A percentile compares a stretch with the other conserved stretches of the same genome.
phyloP scores from a whole-genome alignment of 2,888 invertebrate genomes.

The Eubasilissa splendida region DNA sequence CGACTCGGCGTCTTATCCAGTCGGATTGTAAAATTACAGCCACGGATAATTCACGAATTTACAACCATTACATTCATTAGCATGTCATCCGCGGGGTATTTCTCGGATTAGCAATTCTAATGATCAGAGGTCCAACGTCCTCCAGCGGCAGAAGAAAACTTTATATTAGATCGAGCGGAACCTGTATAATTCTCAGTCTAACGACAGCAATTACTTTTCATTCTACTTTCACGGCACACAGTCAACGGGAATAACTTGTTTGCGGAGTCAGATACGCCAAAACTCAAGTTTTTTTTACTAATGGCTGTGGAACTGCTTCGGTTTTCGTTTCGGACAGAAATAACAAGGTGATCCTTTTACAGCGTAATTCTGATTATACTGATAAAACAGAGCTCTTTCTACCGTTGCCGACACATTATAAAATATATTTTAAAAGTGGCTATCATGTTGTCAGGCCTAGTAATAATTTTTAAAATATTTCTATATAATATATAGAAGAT shows the following conservation, averaged over 20 bases:
- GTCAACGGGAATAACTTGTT: not conserved
- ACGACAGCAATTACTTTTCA: not conserved
- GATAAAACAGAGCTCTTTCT: too few relatives aligned
- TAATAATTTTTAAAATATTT: too few relatives aligned
- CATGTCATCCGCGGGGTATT: conserved; percentile 37
- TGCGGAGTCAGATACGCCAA: too few relatives aligned
- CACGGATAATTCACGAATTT: conserved; percentile 48
- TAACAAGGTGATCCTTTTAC: too few relatives aligned
- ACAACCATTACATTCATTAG: conserved; percentile 45
- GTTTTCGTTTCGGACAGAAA: too few relatives aligned
- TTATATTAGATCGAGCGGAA: conserved; percentile 8
- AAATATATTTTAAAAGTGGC: too few relatives aligned
- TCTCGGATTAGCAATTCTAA: conserved; percentile 11
- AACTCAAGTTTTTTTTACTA: too few relatives aligned
- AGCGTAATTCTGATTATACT: too few relatives aligned
- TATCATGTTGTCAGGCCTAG: too few relatives aligned
- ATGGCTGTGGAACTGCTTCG: too few relatives aligned
- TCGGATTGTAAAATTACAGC: not conserved
- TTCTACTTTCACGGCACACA: not conserved
- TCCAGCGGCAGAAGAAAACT: conserved; percentile 15
- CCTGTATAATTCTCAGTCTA: not conserved
- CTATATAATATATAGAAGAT: too few relatives aligned
- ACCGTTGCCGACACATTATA: too few relatives aligned
- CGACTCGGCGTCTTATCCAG: not conserved
- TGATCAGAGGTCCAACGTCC: conserved; percentile 1